Evolutionary conservation across 2,113 vertebrate genomes (phyloP), one percentile per base, ranked within the genome.

Genomic region (Hippopotamus amphibius): DNA sequence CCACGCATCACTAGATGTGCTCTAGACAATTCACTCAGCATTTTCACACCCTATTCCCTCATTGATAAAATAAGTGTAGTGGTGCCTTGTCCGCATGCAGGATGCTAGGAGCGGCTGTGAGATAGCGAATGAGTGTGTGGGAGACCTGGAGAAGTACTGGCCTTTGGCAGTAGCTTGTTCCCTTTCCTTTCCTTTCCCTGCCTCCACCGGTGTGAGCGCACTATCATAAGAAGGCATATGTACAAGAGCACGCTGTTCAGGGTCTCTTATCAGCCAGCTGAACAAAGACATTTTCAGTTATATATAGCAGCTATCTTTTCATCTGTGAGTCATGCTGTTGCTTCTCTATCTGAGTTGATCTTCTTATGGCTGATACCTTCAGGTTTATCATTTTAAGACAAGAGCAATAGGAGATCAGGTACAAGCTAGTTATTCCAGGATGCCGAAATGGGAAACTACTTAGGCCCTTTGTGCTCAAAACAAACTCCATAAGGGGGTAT

Each of bases 341-440:
- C 93, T 93, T 95, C 37, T 88, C 5, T 61, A 88, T 72, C 81
- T 57, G 71, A 61, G 65, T 37, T 94, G 85, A 87, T 87, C 53
- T 57, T 97, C 88, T 95, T 94, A 68, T 30, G 90, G n/a, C 10
- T 5, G 33, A 66, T 95, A 21, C 11, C 76, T 95, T 88, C 43
- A 65, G 43, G 13, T 95, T 90, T 87, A 72, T 97, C 86, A 85
- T 81, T 89, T 93, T 76, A 84, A 84, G 68, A 63, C 41, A 81
- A 80, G 41, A 63, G 59, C 55, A 65, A 37, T 37, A 88, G 41
- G 83, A 90, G 50, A 66, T 84, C 43, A 69, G 63, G 66, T 76
- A 69, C 15, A 93, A 87, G 55, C 61, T 84, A 37, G 79, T 63
- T 41, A 80, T 74, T 26, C 57, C 41, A 55, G 28, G 13, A 28